Evolutionary conservation across 2,797 vertebrate genomes (phyloP), one percentile per base, ranked within the genome.

Genomic region (Serranus cabrilla): DNA sequence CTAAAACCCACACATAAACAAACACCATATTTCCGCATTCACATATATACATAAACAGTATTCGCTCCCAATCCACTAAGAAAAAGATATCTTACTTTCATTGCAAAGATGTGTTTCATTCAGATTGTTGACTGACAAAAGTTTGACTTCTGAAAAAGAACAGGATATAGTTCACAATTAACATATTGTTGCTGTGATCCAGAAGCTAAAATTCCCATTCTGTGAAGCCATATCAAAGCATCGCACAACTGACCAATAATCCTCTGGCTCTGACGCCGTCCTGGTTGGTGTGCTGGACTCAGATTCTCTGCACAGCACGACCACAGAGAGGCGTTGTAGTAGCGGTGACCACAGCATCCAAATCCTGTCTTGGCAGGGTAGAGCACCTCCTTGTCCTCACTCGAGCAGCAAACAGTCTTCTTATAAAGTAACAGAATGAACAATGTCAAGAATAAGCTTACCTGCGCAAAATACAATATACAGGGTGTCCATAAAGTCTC

Each of bases 261-360:
- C 6, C 0, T 13, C 0, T 7, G 7, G 16, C 2, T 14, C 5
- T 1, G 18, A 2, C 12, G 43, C 0, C 39, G 3, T 45, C 17
- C 11, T 37, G 37, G 20, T 16, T 42, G n/a, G 11, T 11, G 12
- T 0, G 2, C 5, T 20, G 73, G 80, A 39, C 17, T 64, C 31
- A 86, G 43, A 2, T 18, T 67, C 40, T 61, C 89, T 0, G 59
- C 77, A 25, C 81, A 92, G 83, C 93, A 94, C 0, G 82, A 84
- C 88, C 89, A 92, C 57, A 93, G 65, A 42, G 84, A 65, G 1
- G 25, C 37, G 70, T 92, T 87, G 65, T 87, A 93, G 65, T 93
- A 84, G 17, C 10, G 21, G 67, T 92, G 82, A 27, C 91, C 89
- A 54, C 93, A 94, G 75, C 93, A 94, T 21, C 5, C 0, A n/a